Conservation (phyloP, 2,888 invertebrate genomes). For the Meteorus cinctellus region DNA sequence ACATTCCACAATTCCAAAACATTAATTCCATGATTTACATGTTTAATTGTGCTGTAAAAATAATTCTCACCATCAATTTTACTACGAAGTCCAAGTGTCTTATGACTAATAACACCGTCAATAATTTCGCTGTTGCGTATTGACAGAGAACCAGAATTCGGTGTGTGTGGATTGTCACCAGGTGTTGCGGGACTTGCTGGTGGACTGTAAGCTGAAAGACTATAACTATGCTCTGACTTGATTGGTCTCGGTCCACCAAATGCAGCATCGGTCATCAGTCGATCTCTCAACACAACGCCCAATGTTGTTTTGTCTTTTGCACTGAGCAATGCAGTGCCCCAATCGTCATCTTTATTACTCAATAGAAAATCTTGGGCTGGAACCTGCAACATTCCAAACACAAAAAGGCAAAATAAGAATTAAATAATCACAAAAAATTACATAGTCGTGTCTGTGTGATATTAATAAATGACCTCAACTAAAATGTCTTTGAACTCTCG, state of each 20-base stretch:
- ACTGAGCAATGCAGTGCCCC: slow-evolving; percentile 78
- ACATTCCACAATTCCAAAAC: neutral
- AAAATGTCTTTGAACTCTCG: slow-evolving; percentile 14
- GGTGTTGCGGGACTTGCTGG: slow-evolving; percentile 65
- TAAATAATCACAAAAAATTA: slow-evolving; percentile 4
- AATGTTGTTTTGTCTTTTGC: slow-evolving; percentile 69
- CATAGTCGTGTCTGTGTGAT: slow-evolving; percentile 45
- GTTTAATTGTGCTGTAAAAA: neutral
- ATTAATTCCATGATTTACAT: neutral
- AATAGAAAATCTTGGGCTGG: slow-evolving; percentile 77
- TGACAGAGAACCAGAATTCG: slow-evolving; percentile 50
- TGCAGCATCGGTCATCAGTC: slow-evolving; percentile 91
- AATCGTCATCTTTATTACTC: slow-evolving; percentile 78
- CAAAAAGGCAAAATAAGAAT: neutral
- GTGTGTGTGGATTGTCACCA: slow-evolving; percentile 58
- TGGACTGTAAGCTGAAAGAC: slow-evolving; percentile 73
- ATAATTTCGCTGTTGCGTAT: slow-evolving; percentile 2
- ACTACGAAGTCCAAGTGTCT: slow-evolving; percentile 50
- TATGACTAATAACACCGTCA: neutral
- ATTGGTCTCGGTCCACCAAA: slow-evolving; percentile 85
- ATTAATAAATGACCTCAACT: slow-evolving; percentile 7
- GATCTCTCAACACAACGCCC: slow-evolving; percentile 88
- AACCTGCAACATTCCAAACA: slow-evolving; percentile 74
- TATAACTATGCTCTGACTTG: slow-evolving; percentile 95
- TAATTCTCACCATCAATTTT: slow-evolving; percentile 62